phyloP scores from a whole-genome alignment of 2,797 vertebrate genomes.

The Fringilla coelebs region DNA sequence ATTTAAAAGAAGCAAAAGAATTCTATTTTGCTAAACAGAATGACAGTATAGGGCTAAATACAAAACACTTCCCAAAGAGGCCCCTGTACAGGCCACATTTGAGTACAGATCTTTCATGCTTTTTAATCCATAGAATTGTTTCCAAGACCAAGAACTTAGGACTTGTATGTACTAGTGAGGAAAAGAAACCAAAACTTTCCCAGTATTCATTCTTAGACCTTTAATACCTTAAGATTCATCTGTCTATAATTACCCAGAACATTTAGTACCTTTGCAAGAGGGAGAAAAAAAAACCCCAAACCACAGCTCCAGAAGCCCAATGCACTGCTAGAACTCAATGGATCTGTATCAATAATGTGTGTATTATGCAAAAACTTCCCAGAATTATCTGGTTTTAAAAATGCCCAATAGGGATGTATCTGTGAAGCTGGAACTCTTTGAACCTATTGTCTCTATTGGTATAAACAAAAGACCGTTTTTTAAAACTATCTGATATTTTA shows the following conservation, averaged over 20 bases:
- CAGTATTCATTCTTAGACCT: background rate
- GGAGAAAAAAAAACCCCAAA: rapidly evolving
- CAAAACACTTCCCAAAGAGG: background rate
- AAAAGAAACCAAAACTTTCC: background rate
- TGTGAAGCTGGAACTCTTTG: background rate
- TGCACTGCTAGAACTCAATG: background rate
- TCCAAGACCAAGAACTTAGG: background rate
- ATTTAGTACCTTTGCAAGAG: background rate
- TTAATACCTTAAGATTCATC: background rate
- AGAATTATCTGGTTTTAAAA: background rate
- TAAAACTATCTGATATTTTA: background rate
- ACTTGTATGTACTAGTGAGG: background rate
- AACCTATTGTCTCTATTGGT: background rate
- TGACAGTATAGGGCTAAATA: background rate
- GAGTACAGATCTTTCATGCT: background rate
- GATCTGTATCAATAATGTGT: background rate
- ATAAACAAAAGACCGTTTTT: background rate
- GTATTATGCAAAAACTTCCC: background rate
- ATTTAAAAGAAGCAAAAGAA: background rate
- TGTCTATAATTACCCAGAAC: background rate
- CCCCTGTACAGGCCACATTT: background rate
- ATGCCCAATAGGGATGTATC: background rate
- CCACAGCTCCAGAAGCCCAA: background rate
- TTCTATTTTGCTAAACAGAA: background rate
- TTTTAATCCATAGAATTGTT: background rate